Conservation (phyloP, 1,140 invertebrate genomes). For the Philopotamus ludificatus region DNA sequence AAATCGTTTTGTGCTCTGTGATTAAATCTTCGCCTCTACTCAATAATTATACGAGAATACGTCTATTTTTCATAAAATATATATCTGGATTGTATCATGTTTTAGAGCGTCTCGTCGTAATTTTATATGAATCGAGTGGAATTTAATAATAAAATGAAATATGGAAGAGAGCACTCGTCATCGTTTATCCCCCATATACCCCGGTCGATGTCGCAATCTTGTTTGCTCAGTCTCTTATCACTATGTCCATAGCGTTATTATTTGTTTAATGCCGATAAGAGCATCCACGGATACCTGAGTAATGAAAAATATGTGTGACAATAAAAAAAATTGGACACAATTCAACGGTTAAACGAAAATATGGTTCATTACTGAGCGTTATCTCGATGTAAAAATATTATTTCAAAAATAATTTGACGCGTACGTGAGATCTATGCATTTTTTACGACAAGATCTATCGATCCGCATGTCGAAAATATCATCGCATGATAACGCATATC, state of each 20-base stretch:
- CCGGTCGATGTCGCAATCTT: conserved; percentile 7
- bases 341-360: background rate
- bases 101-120: background rate
- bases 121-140: background rate
- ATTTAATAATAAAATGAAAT: background rate
- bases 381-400: too few relatives aligned
- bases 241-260: conserved; percentile 21
- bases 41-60: too few relatives aligned
- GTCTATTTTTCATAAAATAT: too few relatives aligned
- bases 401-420: too few relatives aligned
- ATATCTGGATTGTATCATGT: background rate
- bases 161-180: too few relatives aligned
- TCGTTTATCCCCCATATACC: conserved; percentile 4
- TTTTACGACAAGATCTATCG: too few relatives aligned
- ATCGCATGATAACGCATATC: too few relatives aligned
- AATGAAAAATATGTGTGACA: background rate
- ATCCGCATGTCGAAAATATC: too few relatives aligned
- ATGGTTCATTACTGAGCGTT: too few relatives aligned
- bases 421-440: too few relatives aligned
- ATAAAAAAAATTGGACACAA: conserved; percentile 18
- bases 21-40: too few relatives aligned
- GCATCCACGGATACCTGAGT: background rate
- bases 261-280: conserved; percentile 18
- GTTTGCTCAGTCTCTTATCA: conserved; percentile 18
- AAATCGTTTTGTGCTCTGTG: too few relatives aligned